Conservation (phyloP, 2,888 invertebrate genomes). For the Dioctria rufipes region DNA sequence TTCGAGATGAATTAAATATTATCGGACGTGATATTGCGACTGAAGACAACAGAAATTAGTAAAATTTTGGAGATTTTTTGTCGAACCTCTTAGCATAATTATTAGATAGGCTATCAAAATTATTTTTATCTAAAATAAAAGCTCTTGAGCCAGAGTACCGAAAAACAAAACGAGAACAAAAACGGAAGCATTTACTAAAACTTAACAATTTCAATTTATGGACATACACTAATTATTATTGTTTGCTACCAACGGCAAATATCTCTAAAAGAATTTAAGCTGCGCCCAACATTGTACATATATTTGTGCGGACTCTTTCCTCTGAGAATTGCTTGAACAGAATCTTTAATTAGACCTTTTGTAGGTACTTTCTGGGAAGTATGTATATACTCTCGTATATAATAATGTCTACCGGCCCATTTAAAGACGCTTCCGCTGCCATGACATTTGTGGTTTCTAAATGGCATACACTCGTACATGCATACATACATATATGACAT, state of each 20-base stretch:
- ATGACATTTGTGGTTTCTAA: background rate
- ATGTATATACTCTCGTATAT: background rate
- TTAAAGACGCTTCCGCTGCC: constrained; percentile 34
- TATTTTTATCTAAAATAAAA: no score
- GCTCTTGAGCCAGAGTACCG: no score
- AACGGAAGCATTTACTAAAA: no score
- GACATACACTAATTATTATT: no score
- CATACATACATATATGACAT: background rate
- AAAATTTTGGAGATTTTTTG: no score
- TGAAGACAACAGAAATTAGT: no score
- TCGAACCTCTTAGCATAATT: no score
- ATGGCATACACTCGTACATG: background rate
- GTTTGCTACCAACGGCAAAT: constrained; percentile 20
- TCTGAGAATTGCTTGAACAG: constrained; percentile 23
- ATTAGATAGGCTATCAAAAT: no score
- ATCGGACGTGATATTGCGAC: no score
- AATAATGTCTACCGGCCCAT: constrained; percentile 30
- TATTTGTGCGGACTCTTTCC: background rate
- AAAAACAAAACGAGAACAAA: no score
- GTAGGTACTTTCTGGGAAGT: constrained; percentile 20
- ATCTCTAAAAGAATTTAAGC: constrained; percentile 38
- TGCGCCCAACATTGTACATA: constrained; percentile 4
- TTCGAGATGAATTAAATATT: no score
- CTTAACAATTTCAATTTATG: no score
- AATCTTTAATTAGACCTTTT: constrained; percentile 48